Base-by-base conservation (phyloP, 1,140 invertebrate genomes). In the Musca domestica region DNA sequence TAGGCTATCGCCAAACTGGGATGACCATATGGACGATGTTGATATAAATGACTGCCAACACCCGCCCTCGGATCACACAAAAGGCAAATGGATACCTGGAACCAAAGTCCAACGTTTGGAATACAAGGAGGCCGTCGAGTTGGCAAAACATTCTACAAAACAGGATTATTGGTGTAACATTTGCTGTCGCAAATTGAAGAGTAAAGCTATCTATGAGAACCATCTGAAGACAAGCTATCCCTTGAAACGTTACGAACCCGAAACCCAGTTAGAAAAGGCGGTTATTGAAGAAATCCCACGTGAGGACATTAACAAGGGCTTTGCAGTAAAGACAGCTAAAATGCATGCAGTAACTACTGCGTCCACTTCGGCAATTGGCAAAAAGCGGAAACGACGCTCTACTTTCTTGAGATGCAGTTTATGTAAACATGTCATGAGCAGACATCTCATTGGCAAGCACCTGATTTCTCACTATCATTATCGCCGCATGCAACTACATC, bases 391-490 rank as follows among this genome's bases (percentile, higher is more conserved):
- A 61, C 82, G 89, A 67, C 86, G 86, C 68, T 85, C 86, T 68
- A 83, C 85, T 63, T 86, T 84, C 58, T 80, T 87, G 5, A 84
- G 83, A 66, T 93, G 91, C 75, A 85, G 87, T 51, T 89, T 91
- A 65, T 94, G 91, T 70, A 85, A 86, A 27, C 87, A 87, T 15
- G 85, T 86, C 71, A 89, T 93, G 23, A 85, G 85, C 64, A 84
- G 85, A 3, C 84, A 89, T 68, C 81, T 91, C 70, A 88, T 93
- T 82, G 91, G 92, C 65, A 93, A 93, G 77, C 92, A 94, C 83
- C 83, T 94, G 64, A 91, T 94, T 66, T 93, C 91, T 27, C 90
- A 91, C 80, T 94, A 90, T 81, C 92, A 93, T 77, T 92, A 89
- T 74, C 85, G 90, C 72, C 89, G 90, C 74, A 86, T 87, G 68